Conservation (phyloP, 2,113 vertebrate species). For the Chaenogobius annularis region DNA sequence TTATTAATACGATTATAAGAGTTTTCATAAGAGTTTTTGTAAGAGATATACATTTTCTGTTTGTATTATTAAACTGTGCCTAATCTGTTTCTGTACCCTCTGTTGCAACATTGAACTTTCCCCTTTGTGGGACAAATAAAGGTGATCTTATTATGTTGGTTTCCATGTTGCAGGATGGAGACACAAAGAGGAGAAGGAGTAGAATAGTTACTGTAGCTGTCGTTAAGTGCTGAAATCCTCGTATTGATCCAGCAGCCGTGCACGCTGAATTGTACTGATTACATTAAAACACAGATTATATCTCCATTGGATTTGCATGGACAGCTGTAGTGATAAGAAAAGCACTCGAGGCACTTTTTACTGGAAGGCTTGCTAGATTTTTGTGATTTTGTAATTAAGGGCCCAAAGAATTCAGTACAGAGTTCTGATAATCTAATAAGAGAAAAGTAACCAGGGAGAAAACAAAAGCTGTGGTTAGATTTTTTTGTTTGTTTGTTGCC, state of each 20-base stretch:
- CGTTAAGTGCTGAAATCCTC: constrained; percentile 1
- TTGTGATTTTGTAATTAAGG: not conserved
- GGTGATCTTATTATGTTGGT: constrained; percentile 51
- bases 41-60: too few relatives aligned
- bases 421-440: not conserved
- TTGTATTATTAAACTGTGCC: too few relatives aligned
- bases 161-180: constrained; percentile 19
- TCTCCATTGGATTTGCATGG: constrained; percentile 45
- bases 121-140: too few relatives aligned
- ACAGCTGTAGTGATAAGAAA: constrained; percentile 5
- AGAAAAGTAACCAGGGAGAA: not conserved
- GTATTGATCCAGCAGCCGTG: constrained; percentile 20
- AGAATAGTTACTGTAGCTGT: not conserved
- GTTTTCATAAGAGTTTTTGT: too few relatives aligned
- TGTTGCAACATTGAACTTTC: too few relatives aligned
- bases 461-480: not conserved
- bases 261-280: constrained; percentile 23
- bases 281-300: constrained; percentile 41
- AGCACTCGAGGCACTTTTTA: constrained; percentile 8
- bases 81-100: too few relatives aligned
- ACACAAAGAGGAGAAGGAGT: constrained; percentile 7
- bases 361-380: constrained; percentile 11
- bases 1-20: too few relatives aligned
- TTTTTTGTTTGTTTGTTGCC: too few relatives aligned
- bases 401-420: not conserved